Evolutionary conservation across 92 coral and sea anemone species (phyloP).

Genomic region (Nematostella vectensis): DNA sequence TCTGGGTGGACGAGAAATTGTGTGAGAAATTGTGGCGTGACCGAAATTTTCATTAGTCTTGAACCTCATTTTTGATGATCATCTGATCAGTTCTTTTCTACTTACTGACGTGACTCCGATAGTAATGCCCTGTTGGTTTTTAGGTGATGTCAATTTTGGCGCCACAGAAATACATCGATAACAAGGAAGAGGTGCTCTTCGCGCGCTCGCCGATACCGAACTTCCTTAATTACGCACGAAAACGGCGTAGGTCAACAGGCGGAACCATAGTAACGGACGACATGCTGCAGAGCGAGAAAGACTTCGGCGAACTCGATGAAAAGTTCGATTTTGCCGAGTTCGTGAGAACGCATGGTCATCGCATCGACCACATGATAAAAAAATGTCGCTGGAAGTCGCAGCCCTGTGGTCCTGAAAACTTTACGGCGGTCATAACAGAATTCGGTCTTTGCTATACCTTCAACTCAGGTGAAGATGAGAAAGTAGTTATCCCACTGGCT

Average conservation of each 20-base stretch:
- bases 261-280: conserved; percentile 70
- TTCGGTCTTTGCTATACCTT: conserved; percentile 95
- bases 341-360: conserved; percentile 97
- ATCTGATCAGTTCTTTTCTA: background rate
- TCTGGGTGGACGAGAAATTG: too few relatives aligned
- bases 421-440: conserved; percentile 94
- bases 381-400: conserved; percentile 95
- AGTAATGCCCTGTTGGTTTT: too few relatives aligned
- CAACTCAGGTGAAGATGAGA: conserved; percentile 66
- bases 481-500: background rate
- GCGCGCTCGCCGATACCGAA: conserved; percentile 95
- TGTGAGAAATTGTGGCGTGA: too few relatives aligned
- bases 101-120: too few relatives aligned
- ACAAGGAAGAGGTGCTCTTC: conserved; percentile 86
- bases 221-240: conserved; percentile 77
- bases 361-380: conserved; percentile 98
- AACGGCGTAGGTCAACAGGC: conserved; percentile 34
- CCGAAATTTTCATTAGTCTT: too few relatives aligned
- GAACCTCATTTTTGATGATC: too few relatives aligned
- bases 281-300: conserved; percentile 61
- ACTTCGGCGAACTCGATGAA: conserved; percentile 76
- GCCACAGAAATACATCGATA: conserved; percentile 89
- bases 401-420: conserved; percentile 97
- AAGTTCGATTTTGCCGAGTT: conserved; percentile 90
- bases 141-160: conserved; percentile 97